These are phyloP conservation scores for Chalcosyrphus nemorum DNA, from an alignment of 2,888 invertebrate species.

Conservation along the genomic window DNA sequence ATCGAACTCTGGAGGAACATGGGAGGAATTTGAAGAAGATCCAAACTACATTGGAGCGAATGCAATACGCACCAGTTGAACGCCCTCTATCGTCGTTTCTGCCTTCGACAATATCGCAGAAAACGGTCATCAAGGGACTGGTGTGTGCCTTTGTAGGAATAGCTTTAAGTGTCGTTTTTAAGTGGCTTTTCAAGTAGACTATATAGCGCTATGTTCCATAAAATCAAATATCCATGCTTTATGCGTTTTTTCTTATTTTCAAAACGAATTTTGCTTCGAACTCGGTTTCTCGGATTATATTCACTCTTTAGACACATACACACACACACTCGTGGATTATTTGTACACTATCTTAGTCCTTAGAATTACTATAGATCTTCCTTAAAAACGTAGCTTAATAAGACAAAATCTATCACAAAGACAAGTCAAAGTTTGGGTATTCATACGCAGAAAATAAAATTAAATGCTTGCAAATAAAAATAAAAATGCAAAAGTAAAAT, in stretches of 20 bases:
- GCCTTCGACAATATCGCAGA: slow-evolving; percentile 75
- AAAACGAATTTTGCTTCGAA: slow-evolving; percentile 15
- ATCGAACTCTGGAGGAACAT: slow-evolving; percentile 83
- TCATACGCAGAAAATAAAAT: background rate
- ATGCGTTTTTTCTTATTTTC: slow-evolving; percentile 3
- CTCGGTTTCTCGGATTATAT: slow-evolving; percentile 20
- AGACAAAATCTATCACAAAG: slow-evolving; percentile 17
- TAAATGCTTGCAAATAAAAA: too few species aligned
- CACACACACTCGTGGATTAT: background rate
- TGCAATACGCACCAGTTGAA: slow-evolving; percentile 77
- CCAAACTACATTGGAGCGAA: slow-evolving; percentile 78
- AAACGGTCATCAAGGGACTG: slow-evolving; percentile 77
- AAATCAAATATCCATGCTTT: slow-evolving; percentile 7
- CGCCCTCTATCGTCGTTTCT: slow-evolving; percentile 26
- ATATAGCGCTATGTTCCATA: background rate
- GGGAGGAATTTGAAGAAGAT: slow-evolving; percentile 82
- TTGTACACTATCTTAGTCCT: background rate
- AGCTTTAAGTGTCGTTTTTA: slow-evolving; percentile 76
- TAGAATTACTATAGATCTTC: slow-evolving; percentile 29
- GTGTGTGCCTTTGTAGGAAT: slow-evolving; percentile 77
- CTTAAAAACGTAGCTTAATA: slow-evolving; percentile 31
- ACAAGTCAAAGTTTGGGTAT: background rate
- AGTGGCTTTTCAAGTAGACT: slow-evolving; percentile 78
- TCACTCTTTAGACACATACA: too few species aligned
- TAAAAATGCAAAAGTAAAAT: too few species aligned